phyloP scores from a whole-genome alignment of 2,888 invertebrate genomes.

The Tetheella fluctuosa region DNA sequence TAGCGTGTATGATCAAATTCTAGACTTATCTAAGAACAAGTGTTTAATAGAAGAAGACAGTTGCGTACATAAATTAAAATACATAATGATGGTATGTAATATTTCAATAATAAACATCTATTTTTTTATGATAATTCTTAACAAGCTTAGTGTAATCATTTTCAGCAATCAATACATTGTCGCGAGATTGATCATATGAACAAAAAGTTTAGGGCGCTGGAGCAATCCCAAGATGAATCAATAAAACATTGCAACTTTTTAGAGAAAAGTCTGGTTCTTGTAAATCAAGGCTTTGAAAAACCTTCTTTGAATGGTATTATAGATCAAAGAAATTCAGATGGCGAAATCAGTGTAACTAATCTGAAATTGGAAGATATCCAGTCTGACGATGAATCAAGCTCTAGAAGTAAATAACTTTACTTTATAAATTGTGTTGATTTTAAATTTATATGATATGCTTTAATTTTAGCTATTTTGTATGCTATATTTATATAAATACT shows the following conservation, averaged over 20 bases:
- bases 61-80: conserved; percentile 67
- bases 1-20: conserved; percentile 66
- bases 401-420: conserved; percentile 51
- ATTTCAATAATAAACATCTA: conserved; percentile 17
- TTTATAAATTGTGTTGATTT: not conserved
- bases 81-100: conserved; percentile 54
- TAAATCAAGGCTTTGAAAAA: conserved; percentile 67
- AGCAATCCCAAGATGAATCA: conserved; percentile 57
- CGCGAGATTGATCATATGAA: conserved; percentile 62
- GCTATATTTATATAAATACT: no score
- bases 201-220: conserved; percentile 57
- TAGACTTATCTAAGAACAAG: conserved; percentile 62
- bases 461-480: not conserved
- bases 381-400: conserved; percentile 64
- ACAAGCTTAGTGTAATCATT: conserved; percentile 16
- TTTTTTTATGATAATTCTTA: conserved; percentile 17
- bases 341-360: conserved; percentile 33
- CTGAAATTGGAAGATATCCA: conserved; percentile 62
- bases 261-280: conserved; percentile 63
- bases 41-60: conserved; percentile 59
- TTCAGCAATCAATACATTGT: conserved; percentile 59
- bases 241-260: conserved; percentile 59
- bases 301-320: conserved; percentile 25
- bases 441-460: not conserved
- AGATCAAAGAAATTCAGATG: conserved; percentile 30